Percentiles rank a stretch among this genome's conserved stretches.
Evolutionary conservation across 2,888 invertebrate species (phyloP).

Genomic region (Drosophila subsilvestris): DNA sequence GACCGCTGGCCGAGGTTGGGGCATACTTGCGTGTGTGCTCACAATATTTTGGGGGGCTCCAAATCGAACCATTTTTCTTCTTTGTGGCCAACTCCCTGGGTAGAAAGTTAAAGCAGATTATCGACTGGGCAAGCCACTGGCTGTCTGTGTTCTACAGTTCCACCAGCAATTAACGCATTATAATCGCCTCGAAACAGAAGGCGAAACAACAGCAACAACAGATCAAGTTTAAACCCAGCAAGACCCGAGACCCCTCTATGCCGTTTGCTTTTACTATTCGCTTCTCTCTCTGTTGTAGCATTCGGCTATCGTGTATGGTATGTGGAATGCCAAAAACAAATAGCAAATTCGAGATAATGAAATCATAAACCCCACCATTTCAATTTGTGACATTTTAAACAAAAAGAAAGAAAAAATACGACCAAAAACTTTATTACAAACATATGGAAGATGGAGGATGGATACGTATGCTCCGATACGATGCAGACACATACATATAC

Average conservation of each 20-base stretch:
- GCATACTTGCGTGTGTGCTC: slow-evolving; percentile 33
- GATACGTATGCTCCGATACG: slow-evolving; percentile 9
- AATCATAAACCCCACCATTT: slow-evolving; percentile 61
- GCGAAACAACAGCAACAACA: slow-evolving; percentile 50
- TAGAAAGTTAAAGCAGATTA: slow-evolving; percentile 53
- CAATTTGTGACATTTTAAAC: slow-evolving; percentile 52
- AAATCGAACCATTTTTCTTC: slow-evolving; percentile 10
- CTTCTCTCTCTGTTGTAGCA: slow-evolving; percentile 17
- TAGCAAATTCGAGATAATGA: slow-evolving; percentile 40
- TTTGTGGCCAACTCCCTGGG: slow-evolving; percentile 61
- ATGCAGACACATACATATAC: slow-evolving; percentile 4
- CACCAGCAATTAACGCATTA: background rate
- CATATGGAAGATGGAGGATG: slow-evolving; percentile 17
- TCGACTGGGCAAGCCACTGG: slow-evolving; percentile 4
- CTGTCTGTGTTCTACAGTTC: background rate
- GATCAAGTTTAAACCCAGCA: slow-evolving; percentile 30
- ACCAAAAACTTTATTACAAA: slow-evolving; percentile 29
- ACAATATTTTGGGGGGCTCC: slow-evolving; percentile 10
- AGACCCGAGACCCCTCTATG: slow-evolving; percentile 38
- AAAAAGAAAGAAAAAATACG: slow-evolving; percentile 1
- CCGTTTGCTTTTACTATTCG: slow-evolving; percentile 11
- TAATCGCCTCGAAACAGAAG: background rate
- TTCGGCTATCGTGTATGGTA: too few species aligned
- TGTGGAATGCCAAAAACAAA: slow-evolving; percentile 42
- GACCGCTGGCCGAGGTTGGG: slow-evolving; percentile 36